Base-by-base conservation (phyloP, 2,797 vertebrate species). In the Acrossocheilus wenchowensis region DNA sequence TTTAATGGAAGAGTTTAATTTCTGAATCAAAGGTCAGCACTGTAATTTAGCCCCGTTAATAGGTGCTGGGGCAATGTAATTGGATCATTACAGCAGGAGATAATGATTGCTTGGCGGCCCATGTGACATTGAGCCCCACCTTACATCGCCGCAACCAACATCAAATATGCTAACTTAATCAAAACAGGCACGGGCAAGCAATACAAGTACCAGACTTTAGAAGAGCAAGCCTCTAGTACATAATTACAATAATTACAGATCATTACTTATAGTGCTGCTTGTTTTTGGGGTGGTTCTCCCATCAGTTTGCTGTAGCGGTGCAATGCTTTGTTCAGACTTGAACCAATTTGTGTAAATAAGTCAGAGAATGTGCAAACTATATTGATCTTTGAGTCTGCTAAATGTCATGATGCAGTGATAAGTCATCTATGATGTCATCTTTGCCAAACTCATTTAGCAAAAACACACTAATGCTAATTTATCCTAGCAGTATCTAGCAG, bases 21-120 rank as follows among this genome's bases (percentile, higher is more conserved):
- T 87, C 89, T 92, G 90, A 85, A 87, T 89, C 88, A 93, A 94
- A 95, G 93, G 94, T 94, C 92, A 93, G 86, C 45, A 87, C 87
- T 91, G 84, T 91, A 90, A 92, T 92, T 91, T 81, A 88, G 62
- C 84, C 60, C 89, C 89, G 81, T 88, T 92, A 92, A 93, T 91
- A 89, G 15, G 90, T 88, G 88, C 57, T 66, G 85, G 86, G 90
- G 91, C 90, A 92, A 83, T 92, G 92, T 96, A 95, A 95, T 93
- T 91, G 90, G 90, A 90, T 88, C 81, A 91, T 93, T 93, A 94
- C 94, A 91, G 90, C 82, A 57, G 86, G 89, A 92, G 90, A 93
- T 94, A 94, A 94, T 90, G 91, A 92, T 88, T 90, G 78, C 36
- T 88, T 8, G 26, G 1, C 39, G 88, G 88, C 89, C 90, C 68